Percentiles rank a stretch among this genome's conserved stretches.
phyloP scores from a whole-genome alignment of 2,797 vertebrate species.

The Tadarida brasiliensis region DNA sequence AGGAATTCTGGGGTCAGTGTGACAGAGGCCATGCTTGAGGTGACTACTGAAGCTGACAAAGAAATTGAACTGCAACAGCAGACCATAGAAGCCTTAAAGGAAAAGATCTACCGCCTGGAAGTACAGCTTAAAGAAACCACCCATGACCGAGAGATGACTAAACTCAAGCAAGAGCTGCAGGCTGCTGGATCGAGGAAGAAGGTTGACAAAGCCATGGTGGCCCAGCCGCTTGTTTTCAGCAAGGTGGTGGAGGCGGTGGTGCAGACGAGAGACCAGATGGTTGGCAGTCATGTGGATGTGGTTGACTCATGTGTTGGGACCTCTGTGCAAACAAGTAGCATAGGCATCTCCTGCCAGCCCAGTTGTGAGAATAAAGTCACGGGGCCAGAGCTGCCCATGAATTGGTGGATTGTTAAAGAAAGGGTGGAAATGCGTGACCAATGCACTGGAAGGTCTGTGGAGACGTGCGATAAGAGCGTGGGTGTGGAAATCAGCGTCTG shows the following conservation, averaged over 20 bases:
- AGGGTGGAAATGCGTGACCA: conserved; percentile 88
- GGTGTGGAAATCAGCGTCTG: conserved; percentile 87
- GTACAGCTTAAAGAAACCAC: conserved; percentile 96
- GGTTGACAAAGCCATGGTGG: conserved; percentile 92
- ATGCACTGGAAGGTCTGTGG: conserved; percentile 86
- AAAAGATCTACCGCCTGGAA: conserved; percentile 96
- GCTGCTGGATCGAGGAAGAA: conserved; percentile 95
- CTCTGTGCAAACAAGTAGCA: conserved; percentile 83
- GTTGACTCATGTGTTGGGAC: conserved; percentile 86
- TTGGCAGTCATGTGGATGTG: conserved; percentile 90
- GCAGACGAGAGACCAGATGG: conserved; percentile 91
- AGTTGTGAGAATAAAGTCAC: conserved; percentile 71
- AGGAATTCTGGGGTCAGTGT: conserved; percentile 91
- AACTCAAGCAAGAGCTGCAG: conserved; percentile 96
- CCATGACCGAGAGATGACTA: conserved; percentile 97
- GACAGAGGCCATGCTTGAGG: conserved; percentile 95
- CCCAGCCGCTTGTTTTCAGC: conserved; percentile 91
- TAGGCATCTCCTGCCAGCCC: conserved; percentile 91
- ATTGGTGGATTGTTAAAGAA: conserved; percentile 92
- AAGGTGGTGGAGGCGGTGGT: conserved; percentile 92
- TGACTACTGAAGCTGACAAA: conserved; percentile 92
- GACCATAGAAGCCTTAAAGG: conserved; percentile 96
- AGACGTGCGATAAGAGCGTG: conserved; percentile 87
- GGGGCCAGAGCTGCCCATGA: conserved; percentile 93
- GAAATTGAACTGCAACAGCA: conserved; percentile 98